Evolutionary conservation across 2,888 invertebrate species (phyloP), one percentile per base, ranked within the genome.

Genomic region (Yponomeuta malinellus): DNA sequence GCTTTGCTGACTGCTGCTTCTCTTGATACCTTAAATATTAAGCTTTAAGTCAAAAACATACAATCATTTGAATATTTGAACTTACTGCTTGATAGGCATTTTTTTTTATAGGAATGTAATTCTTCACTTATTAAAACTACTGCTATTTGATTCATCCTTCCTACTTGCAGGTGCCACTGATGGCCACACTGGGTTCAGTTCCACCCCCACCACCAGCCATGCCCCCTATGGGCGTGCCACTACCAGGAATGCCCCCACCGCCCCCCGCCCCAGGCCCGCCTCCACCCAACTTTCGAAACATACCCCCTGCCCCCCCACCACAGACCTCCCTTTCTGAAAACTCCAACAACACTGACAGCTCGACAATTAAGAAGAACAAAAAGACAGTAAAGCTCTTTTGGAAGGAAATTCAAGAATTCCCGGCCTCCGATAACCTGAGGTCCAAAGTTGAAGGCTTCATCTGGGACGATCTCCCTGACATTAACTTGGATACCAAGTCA

Each of bases 341-440:
- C 48, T 83, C 88, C 15, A 88, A 87, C 70, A 92, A 92, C 70
- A 85, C 86, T 23, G 87, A 92, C 79, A 81, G 90, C 81, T 85
- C 93, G 74, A 84, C 94, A 0, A 93, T 95, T 64, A 96, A 95
- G 83, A 98, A 98, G 83, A 98, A 96, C 82, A 98, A 98, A 89
- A 98, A 99, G 85, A 99, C 99, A 37, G 97, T 99, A 15, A 98
- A 98, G 88, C 92, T 99, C 70, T 99, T 99, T 87, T 99, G 99
- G 99, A 97, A 97, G 82, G 98, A 99, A 88, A 96, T 97, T 9
- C 94, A 96, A 76, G 97, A 97, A 75, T 95, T 95, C 81, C 95
- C 95, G 0, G 79, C 82, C n/a, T 87, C 89, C 5, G 81, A 89
- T 52, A 78, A 89, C 71, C 85, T 92, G 64, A 89, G 92, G 15